A percentile compares a stretch with the other conserved stretches of the same genome.
Evolutionary conservation across 2,888 invertebrate genomes (phyloP).

Genomic region (Electrophaes corylata): DNA sequence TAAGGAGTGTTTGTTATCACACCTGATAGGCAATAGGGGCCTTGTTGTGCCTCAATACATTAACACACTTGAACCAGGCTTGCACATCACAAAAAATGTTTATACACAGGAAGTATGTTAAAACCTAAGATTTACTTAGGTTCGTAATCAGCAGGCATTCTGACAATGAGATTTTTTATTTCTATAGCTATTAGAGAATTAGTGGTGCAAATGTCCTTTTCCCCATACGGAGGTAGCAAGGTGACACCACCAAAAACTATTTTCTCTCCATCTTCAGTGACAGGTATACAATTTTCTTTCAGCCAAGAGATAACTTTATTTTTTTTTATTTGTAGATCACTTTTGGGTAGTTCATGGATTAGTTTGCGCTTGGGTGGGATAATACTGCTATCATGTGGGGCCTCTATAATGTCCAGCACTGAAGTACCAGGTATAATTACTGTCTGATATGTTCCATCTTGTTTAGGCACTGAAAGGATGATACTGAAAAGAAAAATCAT

Average conservation of each 20-base stretch:
- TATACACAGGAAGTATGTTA: background rate
- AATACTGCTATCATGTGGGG: constrained; percentile 27
- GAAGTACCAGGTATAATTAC: constrained; percentile 69
- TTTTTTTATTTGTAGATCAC: constrained; percentile 51
- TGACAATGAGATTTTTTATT: constrained; percentile 63
- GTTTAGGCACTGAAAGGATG: constrained; percentile 57
- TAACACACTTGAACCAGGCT: too few species aligned
- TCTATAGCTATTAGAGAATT: constrained; percentile 67
- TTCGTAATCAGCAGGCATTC: constrained; percentile 63
- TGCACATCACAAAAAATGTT: too few species aligned
- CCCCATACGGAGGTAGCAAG: constrained; percentile 65
- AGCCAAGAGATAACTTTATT: constrained; percentile 64
- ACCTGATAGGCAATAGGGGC: too few species aligned
- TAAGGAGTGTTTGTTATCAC: too few species aligned
- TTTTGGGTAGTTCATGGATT: constrained; percentile 33
- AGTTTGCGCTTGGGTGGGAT: constrained; percentile 46
- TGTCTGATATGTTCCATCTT: constrained; percentile 52
- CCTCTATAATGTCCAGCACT: constrained; percentile 53
- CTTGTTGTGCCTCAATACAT: too few species aligned
- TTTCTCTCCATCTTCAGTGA: constrained; percentile 58
- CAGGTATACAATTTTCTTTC: constrained; percentile 62
- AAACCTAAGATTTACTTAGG: constrained; percentile 26
- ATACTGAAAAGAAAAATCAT: constrained; percentile 56
- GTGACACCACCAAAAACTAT: constrained; percentile 64
- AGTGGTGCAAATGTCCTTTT: constrained; percentile 64